phyloP scores from a whole-genome alignment of 2,113 vertebrate genomes.

The Phalacrocorax pelagicus region DNA sequence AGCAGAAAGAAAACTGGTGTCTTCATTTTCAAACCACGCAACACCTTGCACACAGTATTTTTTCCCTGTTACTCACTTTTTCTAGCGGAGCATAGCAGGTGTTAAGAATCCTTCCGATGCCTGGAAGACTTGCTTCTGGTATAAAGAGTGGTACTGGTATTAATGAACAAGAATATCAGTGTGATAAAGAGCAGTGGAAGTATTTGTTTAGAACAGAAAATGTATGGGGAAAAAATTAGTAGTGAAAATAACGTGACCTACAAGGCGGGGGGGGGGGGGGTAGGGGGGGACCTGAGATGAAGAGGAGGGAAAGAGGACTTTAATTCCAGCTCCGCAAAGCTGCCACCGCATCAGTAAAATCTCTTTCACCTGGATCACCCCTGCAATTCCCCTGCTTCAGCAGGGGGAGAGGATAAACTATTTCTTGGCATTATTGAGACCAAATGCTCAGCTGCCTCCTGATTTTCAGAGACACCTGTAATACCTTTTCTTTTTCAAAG shows the following conservation, averaged over 20 bases:
- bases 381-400: background rate
- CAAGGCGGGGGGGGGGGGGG: background rate
- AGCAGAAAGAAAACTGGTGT: background rate
- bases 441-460: background rate
- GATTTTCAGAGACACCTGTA: background rate
- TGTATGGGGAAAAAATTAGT: too few relatives aligned
- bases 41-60: background rate
- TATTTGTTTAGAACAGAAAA: background rate
- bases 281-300: too few relatives aligned
- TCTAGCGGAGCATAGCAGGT: background rate
- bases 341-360: background rate
- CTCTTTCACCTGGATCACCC: background rate
- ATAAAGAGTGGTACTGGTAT: background rate
- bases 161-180: background rate
- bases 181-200: background rate
- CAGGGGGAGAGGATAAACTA: background rate
- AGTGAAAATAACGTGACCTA: background rate
- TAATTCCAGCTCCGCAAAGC: background rate
- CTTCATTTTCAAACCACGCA: background rate
- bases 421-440: background rate
- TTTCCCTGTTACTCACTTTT: background rate
- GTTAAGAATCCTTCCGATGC: rapidly evolving
- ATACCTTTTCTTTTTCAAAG: background rate
- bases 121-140: background rate
- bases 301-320: background rate